Conservation (phyloP, 1,140 invertebrate species). For the Drosophila tropicalis region DNA sequence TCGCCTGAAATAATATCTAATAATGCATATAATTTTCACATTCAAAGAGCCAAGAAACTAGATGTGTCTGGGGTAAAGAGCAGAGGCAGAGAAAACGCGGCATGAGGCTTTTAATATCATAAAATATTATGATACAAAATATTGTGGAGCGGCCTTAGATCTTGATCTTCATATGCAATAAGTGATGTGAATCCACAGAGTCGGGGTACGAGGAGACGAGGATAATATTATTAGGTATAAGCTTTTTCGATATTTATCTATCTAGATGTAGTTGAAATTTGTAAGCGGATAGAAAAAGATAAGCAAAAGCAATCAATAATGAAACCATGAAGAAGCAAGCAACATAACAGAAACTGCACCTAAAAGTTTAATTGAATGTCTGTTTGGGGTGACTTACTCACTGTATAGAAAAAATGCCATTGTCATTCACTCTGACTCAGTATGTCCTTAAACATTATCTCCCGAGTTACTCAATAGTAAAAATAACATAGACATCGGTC, state of each 20-base stretch:
- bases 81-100: conserved; percentile 42
- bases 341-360: neutral
- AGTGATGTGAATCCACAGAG: conserved; percentile 29
- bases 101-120: conserved; percentile 51
- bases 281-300: conserved; percentile 6
- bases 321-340: neutral
- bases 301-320: conserved; percentile 13
- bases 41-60: conserved; percentile 32
- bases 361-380: neutral
- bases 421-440: too few species aligned
- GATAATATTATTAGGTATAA: conserved; percentile 5
- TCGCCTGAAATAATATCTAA: conserved; percentile 74
- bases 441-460: too few species aligned
- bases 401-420: too few species aligned
- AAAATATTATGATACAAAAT: conserved; percentile 77
- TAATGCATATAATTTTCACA: conserved; percentile 80
- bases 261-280: conserved; percentile 9
- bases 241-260: conserved; percentile 1
- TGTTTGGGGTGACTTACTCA: too few species aligned
- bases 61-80: neutral
- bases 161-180: conserved; percentile 32
- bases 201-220: neutral
- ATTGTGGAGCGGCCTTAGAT: conserved; percentile 58
- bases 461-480: too few species aligned
- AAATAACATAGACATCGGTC: too few species aligned